A percentile compares a stretch with the other conserved stretches of the same genome.
These are phyloP conservation scores for Patiria pectinifera DNA, from an alignment of 53 echinoderm and acorn worm species.

Conservation along the genomic window DNA sequence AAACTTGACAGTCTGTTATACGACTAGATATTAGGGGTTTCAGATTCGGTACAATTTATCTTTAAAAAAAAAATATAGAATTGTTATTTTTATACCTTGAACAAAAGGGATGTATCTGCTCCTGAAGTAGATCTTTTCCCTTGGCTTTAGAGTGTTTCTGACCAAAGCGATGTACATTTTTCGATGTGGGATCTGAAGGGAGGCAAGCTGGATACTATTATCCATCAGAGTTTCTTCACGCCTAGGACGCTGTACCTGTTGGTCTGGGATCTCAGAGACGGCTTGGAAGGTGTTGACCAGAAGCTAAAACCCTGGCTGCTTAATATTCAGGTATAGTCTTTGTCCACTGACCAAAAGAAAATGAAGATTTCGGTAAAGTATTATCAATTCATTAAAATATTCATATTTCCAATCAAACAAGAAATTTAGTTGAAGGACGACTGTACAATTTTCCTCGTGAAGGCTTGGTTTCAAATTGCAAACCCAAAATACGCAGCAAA, in stretches of 20 bases:
- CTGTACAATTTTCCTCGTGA: neutral
- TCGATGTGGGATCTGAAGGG: conserved; percentile 87
- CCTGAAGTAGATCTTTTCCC: neutral
- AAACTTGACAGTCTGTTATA: no score
- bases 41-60: no score
- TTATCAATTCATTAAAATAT: no score
- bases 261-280: conserved; percentile 80
- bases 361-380: no score
- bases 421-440: neutral
- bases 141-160: neutral
- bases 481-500: no score
- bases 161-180: conserved; percentile 55
- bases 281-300: conserved; percentile 55
- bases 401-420: no score
- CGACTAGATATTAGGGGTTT: no score
- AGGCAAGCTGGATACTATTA: conserved; percentile 71
- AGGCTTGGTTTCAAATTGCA: no score
- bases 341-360: no score
- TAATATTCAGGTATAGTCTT: conserved; percentile 74
- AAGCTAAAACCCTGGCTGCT: conserved; percentile 72
- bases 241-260: conserved; percentile 77
- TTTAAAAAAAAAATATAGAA: no score
- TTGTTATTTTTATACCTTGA: no score
- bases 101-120: no score
- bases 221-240: conserved; percentile 81